Conservation (phyloP, 1,140 invertebrate genomes). For the Idris sp. region DNA sequence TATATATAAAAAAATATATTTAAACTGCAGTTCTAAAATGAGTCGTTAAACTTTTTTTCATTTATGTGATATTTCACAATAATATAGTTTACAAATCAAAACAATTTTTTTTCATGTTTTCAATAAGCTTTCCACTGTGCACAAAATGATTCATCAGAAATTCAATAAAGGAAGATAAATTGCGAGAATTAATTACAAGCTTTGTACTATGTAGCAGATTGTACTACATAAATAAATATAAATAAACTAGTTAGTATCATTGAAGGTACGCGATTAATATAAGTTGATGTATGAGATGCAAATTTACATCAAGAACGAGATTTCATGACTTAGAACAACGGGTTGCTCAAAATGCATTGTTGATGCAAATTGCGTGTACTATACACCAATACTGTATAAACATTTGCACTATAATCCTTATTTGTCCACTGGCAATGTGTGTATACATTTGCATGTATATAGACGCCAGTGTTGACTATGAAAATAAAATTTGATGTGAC, state of each 20-base stretch:
- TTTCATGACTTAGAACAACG: constrained; percentile 27
- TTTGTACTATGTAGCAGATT: constrained; percentile 18
- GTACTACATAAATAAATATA: constrained; percentile 37
- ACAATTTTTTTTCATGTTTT: too few species aligned
- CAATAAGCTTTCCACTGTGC: too few species aligned
- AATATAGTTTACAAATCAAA: too few species aligned
- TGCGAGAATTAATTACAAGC: constrained; percentile 3
- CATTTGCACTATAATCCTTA: constrained; percentile 39
- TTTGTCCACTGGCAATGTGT: constrained; percentile 36
- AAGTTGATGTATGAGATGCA: constrained; percentile 28
- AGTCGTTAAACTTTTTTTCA: too few species aligned
- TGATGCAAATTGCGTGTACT: constrained; percentile 32
- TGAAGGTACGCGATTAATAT: constrained; percentile 25
- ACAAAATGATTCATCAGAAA: constrained; percentile 18
- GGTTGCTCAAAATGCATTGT: constrained; percentile 28
- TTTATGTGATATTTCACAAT: too few species aligned
- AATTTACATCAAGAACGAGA: constrained; percentile 20
- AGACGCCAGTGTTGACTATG: not conserved
- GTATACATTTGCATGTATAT: constrained; percentile 32
- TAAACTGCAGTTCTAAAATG: too few species aligned
- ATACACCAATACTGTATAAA: constrained; percentile 40
- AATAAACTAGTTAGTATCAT: constrained; percentile 34
- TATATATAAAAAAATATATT: too few species aligned
- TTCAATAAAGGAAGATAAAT: constrained; percentile 22
- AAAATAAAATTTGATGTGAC: constrained; percentile 27